phyloP scores from a whole-genome alignment of 2,113 vertebrate genomes.

The Spizaetus ornatus region DNA sequence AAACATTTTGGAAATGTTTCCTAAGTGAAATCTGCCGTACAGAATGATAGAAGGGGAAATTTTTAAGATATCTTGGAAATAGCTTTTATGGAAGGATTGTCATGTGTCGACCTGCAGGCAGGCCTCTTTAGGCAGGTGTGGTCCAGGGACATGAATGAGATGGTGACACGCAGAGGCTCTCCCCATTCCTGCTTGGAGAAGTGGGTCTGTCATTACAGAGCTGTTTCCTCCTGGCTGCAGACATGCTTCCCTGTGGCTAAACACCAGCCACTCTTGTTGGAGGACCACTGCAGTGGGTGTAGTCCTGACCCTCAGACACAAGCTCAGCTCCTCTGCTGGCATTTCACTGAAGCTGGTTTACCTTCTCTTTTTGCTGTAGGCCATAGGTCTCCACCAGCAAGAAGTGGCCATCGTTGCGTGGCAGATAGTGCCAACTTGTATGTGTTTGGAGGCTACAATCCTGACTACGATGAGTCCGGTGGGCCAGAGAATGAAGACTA shows the following conservation, averaged over 20 bases:
- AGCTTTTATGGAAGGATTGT: background rate
- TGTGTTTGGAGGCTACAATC: constrained; percentile 97
- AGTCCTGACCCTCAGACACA: background rate
- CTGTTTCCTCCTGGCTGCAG: background rate
- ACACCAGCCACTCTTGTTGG: background rate
- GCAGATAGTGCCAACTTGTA: constrained; percentile 93
- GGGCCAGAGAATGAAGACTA: constrained; percentile 94
- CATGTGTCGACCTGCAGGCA: background rate
- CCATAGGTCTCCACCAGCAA: constrained; percentile 83
- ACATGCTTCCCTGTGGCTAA: rapidly evolving
- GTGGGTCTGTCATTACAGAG: background rate
- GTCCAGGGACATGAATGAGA: background rate
- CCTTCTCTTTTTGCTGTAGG: constrained; percentile 67
- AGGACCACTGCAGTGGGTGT: rapidly evolving
- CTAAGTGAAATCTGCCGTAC: background rate
- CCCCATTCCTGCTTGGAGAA: background rate
- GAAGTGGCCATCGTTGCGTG: constrained; percentile 96
- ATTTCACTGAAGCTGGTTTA: background rate
- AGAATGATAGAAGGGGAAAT: background rate
- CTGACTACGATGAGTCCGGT: constrained; percentile 93
- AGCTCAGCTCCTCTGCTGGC: background rate
- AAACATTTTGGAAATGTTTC: background rate
- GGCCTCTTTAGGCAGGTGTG: background rate
- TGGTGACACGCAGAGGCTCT: background rate
- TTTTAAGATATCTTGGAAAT: background rate